Percentiles rank a stretch among this genome's conserved stretches.
These are phyloP conservation scores for Gyrodactylus bullatarudis DNA, from an alignment of 1,140 invertebrate species.

Conservation along the genomic window DNA sequence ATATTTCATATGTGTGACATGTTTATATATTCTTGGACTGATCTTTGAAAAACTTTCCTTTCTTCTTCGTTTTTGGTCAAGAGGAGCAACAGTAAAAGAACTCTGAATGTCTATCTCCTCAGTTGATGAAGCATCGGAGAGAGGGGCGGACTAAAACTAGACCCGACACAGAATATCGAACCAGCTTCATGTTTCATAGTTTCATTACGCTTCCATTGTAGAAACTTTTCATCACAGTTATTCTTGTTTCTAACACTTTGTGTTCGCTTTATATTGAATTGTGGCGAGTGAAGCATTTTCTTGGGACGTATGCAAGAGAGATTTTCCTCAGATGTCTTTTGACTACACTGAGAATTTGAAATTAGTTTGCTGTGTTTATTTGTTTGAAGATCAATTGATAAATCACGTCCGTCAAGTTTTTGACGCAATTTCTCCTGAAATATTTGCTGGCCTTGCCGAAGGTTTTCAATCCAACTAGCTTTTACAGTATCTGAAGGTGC, in stretches of 20 bases:
- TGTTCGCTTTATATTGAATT: neutral
- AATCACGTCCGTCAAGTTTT: neutral
- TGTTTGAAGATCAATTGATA: neutral
- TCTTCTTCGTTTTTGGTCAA: no score
- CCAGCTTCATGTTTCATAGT: neutral
- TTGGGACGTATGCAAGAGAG: neutral
- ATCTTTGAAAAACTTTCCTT: no score
- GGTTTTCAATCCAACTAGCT: neutral
- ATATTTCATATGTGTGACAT: no score
- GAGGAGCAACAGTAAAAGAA: no score
- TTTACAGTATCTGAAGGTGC: neutral
- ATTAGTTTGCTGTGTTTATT: slow-evolving; percentile 5
- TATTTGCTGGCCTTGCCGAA: neutral
- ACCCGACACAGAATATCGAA: neutral
- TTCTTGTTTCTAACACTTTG: neutral
- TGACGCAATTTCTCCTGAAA: slow-evolving; percentile 6
- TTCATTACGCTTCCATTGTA: neutral
- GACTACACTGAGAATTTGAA: neutral
- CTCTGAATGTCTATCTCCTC: no score
- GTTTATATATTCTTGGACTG: no score
- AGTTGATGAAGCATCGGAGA: neutral
- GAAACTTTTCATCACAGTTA: neutral
- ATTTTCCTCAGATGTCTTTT: neutral
- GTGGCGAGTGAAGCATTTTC: no score
- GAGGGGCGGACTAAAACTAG: neutral